These are phyloP conservation scores for Drosophila villosipedis DNA, from an alignment of 2,888 invertebrate genomes.

Conservation along the genomic window DNA sequence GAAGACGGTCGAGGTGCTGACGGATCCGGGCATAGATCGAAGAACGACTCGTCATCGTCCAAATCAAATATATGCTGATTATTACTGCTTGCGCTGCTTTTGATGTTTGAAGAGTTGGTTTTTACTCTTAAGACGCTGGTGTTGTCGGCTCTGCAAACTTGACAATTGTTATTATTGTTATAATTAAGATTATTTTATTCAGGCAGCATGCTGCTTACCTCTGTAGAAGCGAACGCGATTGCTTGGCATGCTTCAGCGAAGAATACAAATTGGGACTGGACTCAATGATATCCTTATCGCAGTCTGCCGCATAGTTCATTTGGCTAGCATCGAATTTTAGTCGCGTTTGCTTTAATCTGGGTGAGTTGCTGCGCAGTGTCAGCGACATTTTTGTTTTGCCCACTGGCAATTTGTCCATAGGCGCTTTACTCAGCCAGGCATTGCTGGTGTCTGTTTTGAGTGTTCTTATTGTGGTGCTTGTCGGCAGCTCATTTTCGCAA, in stretches of 20 bases:
- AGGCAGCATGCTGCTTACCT: conserved; percentile 55
- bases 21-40: conserved; percentile 42
- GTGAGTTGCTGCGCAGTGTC: conserved; percentile 54
- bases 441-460: conserved; percentile 6
- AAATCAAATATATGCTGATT: conserved; percentile 53
- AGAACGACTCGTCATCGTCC: conserved; percentile 57
- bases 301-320: neutral
- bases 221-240: conserved; percentile 62
- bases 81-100: conserved; percentile 14
- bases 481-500: conserved; percentile 60
- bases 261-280: conserved; percentile 77
- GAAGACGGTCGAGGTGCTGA: conserved; percentile 10
- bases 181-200: neutral
- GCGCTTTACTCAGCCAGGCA: conserved; percentile 55
- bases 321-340: conserved; percentile 61
- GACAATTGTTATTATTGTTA: conserved; percentile 31
- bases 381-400: conserved; percentile 57
- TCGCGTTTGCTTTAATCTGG: conserved; percentile 72
- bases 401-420: conserved; percentile 26
- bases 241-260: conserved; percentile 54
- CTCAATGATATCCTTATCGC: conserved; percentile 73
- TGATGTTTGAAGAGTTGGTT: neutral
- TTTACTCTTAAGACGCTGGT: conserved; percentile 43
- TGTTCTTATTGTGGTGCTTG: conserved; percentile 4
- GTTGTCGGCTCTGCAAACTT: conserved; percentile 76